Conservation (phyloP, 2,113 vertebrate species). For the Fregetta grallaria region DNA sequence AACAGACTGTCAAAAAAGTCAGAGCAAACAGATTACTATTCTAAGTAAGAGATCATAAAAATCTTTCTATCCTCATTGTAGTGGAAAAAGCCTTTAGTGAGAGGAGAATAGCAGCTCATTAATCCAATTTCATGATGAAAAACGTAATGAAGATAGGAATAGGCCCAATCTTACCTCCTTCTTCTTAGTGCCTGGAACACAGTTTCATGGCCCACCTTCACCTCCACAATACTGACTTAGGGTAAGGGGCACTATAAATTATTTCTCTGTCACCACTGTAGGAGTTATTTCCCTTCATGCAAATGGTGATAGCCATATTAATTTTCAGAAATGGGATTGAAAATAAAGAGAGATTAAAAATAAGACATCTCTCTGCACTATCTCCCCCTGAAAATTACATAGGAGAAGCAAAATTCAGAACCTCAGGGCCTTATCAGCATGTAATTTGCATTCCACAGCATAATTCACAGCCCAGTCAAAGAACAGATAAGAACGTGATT, state of each 20-base stretch:
- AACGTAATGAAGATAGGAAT: conserved; percentile 6
- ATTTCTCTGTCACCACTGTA: neutral
- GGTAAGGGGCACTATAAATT: neutral
- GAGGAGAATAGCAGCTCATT: neutral
- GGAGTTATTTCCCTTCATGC: neutral
- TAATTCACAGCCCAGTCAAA: neutral
- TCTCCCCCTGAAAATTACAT: neutral
- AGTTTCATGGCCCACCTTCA: neutral
- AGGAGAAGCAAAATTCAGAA: neutral
- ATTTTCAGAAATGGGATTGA: conserved; percentile 1
- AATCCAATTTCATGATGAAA: conserved; percentile 25
- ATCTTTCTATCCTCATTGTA: neutral
- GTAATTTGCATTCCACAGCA: neutral
- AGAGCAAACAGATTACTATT: neutral
- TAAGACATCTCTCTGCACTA: neutral
- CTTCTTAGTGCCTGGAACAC: neutral
- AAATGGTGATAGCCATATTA: neutral
- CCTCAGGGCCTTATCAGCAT: neutral
- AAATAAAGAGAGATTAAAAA: conserved; percentile 8
- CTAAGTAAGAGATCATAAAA: conserved; percentile 18
- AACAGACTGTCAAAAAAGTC: conserved; percentile 23
- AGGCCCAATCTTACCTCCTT: neutral
- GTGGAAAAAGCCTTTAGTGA: conserved; percentile 4
- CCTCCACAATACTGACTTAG: neutral
- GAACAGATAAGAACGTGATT: neutral